phyloP scores from a whole-genome alignment of 1,140 invertebrate species.

The Aphelenchoides besseyi region DNA sequence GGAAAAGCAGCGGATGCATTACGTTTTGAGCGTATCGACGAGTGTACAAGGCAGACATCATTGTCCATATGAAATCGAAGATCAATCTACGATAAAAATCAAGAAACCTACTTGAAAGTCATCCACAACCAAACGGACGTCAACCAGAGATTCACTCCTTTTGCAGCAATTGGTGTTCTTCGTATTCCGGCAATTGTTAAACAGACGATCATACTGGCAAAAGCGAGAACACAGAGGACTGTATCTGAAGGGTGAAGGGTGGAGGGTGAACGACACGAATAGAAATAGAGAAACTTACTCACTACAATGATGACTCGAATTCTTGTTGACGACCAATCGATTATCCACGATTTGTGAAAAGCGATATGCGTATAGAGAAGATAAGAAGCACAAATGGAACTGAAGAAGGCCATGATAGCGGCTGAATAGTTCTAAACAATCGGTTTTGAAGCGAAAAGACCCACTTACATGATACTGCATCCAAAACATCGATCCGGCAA shows the following conservation, averaged over 20 bases:
- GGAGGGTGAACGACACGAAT: background rate
- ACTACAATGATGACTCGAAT: constrained; percentile 28
- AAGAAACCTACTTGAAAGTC: constrained; percentile 36
- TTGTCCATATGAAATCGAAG: constrained; percentile 40
- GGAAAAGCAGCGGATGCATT: constrained; percentile 35
- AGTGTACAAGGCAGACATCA: constrained; percentile 46
- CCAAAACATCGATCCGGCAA: background rate
- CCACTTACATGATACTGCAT: background rate
- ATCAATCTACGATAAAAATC: background rate
- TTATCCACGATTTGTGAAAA: constrained; percentile 47
- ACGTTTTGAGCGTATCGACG: constrained; percentile 45
- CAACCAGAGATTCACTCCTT: constrained; percentile 48
- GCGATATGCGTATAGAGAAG: constrained; percentile 47
- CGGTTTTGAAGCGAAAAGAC: background rate
- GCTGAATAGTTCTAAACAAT: constrained; percentile 44
- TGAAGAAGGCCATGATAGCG: constrained; percentile 44
- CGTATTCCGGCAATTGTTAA: constrained; percentile 31
- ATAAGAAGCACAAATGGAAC: constrained; percentile 44
- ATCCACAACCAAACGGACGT: constrained; percentile 51
- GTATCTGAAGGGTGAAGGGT: constrained; percentile 28
- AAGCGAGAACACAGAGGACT: constrained; percentile 43
- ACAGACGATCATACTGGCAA: constrained; percentile 44
- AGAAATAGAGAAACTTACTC: constrained; percentile 38
- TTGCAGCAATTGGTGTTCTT: constrained; percentile 21
- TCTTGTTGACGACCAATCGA: constrained; percentile 40